A percentile compares a stretch with the other conserved stretches of the same genome.
These are phyloP conservation scores for Shinisaurus crocodilurus DNA, from an alignment of 2,113 vertebrate genomes.

Conservation along the genomic window DNA sequence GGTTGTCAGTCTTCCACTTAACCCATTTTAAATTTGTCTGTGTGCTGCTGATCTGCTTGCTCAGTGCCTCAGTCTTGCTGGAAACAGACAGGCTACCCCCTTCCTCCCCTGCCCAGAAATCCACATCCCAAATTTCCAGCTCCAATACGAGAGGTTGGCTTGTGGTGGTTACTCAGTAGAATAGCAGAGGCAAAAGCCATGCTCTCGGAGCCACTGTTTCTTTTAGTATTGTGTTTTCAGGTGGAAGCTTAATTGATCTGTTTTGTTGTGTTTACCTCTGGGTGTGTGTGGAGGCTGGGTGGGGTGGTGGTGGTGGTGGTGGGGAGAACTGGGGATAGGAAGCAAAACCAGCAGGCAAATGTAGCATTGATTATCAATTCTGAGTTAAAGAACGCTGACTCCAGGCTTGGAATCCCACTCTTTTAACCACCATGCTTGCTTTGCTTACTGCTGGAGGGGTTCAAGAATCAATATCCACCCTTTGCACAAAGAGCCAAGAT, in stretches of 20 bases:
- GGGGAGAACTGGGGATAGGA: neutral
- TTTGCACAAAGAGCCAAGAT: neutral
- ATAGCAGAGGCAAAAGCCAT: neutral
- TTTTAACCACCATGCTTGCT: neutral
- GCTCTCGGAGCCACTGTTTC: neutral
- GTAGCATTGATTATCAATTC: neutral
- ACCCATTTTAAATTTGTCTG: neutral
- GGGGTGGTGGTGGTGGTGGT: no score
- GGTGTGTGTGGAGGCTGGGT: neutral
- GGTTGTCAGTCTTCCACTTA: no score
- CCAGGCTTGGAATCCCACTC: neutral
- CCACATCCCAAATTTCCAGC: neutral
- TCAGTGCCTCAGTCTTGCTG: neutral
- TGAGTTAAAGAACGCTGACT: neutral
- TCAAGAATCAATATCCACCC: neutral
- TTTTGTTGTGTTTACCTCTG: constrained; percentile 6
- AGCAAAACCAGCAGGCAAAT: constrained; percentile 2
- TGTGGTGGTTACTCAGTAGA: neutral
- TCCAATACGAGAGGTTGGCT: neutral
- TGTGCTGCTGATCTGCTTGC: neutral
- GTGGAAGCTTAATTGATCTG: neutral
- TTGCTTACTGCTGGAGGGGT: neutral
- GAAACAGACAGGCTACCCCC: neutral
- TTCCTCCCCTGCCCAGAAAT: neutral
- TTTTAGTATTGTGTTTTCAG: neutral